phyloP scores from a whole-genome alignment of 2,888 invertebrate species.

The Xestia ashworthii region DNA sequence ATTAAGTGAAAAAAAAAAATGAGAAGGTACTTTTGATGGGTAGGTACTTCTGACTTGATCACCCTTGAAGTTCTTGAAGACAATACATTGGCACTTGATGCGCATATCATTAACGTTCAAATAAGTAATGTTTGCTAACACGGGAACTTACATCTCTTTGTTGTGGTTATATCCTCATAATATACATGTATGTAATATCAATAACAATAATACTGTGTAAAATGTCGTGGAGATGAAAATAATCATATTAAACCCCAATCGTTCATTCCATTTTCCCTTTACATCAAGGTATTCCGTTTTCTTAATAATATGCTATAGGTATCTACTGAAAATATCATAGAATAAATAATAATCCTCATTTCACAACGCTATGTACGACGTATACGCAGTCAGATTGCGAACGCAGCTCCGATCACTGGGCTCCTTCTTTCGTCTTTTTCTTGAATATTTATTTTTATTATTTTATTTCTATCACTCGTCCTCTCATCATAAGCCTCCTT shows the following conservation, averaged over 20 bases:
- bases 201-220: neutral
- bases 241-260: neutral
- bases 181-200: neutral
- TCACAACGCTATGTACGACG: neutral
- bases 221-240: neutral
- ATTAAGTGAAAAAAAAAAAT: neutral
- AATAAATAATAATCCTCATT: no score
- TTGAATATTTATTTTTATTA: no score
- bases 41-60: neutral
- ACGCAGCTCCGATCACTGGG: no score
- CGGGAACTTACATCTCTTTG: neutral
- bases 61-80: neutral
- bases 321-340: neutral
- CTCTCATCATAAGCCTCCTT: no score
- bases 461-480: no score
- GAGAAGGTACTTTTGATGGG: neutral
- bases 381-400: neutral
- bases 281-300: neutral
- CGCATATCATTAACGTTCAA: slow-evolving; percentile 26
- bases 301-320: neutral
- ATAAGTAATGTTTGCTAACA: slow-evolving; percentile 16
- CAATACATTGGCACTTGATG: slow-evolving; percentile 28
- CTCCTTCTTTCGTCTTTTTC: no score
- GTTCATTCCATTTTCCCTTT: neutral
- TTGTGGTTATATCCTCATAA: neutral